Percentiles rank a stretch among this genome's conserved stretches.
Conservation (phyloP, 2,888 invertebrate species). For the Rhagonycha fulva region DNA sequence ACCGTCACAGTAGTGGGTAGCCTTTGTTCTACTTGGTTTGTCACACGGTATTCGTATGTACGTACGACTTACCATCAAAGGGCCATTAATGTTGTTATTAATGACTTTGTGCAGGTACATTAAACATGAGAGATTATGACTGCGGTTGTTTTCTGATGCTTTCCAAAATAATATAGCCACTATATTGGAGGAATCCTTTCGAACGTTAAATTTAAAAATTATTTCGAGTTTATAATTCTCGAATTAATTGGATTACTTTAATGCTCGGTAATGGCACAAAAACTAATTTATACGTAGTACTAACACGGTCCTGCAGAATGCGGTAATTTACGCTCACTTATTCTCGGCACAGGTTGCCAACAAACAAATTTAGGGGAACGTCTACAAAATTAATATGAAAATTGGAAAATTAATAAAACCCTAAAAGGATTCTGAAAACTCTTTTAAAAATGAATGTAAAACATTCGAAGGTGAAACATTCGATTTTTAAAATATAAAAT, state of each 20-base stretch:
- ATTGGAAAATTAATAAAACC: not conserved
- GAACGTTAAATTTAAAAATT: not conserved
- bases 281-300: not conserved
- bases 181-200: not conserved
- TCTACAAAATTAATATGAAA: not conserved
- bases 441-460: not conserved
- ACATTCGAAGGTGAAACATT: not conserved
- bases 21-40: not conserved
- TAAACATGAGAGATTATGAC: not conserved
- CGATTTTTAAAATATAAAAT: not conserved
- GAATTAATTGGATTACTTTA: not conserved
- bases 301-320: not conserved
- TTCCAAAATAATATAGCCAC: not conserved
- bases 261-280: not conserved
- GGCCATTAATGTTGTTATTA: not conserved
- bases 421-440: not conserved
- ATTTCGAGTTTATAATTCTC: not conserved
- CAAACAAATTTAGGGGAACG: not conserved
- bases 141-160: not conserved
- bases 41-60: not conserved
- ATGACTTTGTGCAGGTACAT: not conserved
- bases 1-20: not conserved
- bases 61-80: not conserved
- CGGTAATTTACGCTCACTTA: not conserved
- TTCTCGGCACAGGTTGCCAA: not conserved